Evolutionary conservation across 2,113 vertebrate genomes (phyloP).

Genomic region (Lophius piscatorius): DNA sequence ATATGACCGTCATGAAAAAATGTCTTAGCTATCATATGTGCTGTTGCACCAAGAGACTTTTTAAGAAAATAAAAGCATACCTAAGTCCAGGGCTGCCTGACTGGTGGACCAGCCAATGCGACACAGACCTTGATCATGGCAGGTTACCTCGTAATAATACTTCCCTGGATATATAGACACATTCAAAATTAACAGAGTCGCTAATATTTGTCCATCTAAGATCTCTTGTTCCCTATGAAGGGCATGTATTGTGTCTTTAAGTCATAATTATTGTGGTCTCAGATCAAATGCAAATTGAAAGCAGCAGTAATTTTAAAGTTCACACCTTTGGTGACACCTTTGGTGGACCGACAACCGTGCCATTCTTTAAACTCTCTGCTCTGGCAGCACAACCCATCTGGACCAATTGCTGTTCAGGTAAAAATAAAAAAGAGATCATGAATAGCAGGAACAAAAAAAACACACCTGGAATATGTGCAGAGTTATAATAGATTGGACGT

Average conservation of each 20-base stretch:
- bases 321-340: slow-evolving; percentile 91
- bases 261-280: neutral
- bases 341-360: slow-evolving; percentile 95
- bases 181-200: neutral
- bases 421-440: neutral
- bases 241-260: neutral
- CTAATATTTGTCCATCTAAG: neutral
- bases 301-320: neutral
- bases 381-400: slow-evolving; percentile 95
- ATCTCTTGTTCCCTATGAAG: neutral
- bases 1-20: neutral
- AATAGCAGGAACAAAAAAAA: neutral
- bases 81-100: slow-evolving; percentile 92
- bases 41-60: neutral
- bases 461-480: neutral
- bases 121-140: slow-evolving; percentile 95
- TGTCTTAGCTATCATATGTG: neutral
- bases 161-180: slow-evolving; percentile 78
- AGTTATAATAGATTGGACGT: neutral
- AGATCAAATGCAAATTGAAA: no score
- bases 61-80: slow-evolving; percentile 71
- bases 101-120: slow-evolving; percentile 94
- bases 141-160: slow-evolving; percentile 93
- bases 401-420: slow-evolving; percentile 86
- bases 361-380: slow-evolving; percentile 98